Percentiles rank a stretch among this genome's conserved stretches.
These are phyloP conservation scores for Caenorhabditis sp. DNA, from an alignment of 2,888 invertebrate genomes.

Conservation along the genomic window DNA sequence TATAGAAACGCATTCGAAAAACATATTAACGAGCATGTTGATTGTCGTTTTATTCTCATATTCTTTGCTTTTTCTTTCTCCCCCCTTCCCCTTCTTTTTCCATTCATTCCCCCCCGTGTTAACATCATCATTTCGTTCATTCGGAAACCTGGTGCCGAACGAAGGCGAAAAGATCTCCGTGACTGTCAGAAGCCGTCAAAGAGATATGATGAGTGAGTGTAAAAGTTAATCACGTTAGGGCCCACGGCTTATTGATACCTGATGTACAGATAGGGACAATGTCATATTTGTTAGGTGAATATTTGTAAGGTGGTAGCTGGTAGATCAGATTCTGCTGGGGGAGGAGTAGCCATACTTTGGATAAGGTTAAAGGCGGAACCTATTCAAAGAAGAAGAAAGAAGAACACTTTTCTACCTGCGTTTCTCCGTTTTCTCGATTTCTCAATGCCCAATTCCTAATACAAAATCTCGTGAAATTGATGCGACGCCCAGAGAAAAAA, in stretches of 20 bases:
- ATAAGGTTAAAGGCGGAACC: neutral
- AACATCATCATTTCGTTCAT: too few species aligned
- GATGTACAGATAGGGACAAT: neutral
- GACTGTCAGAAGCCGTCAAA: conserved; percentile 11
- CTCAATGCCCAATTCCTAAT: neutral
- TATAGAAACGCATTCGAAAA: neutral
- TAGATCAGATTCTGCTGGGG: too few species aligned
- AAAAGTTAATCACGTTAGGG: conserved; percentile 51
- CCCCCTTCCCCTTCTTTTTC: neutral
- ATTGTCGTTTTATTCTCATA: neutral
- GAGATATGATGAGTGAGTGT: conserved; percentile 47
- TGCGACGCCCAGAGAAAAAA: neutral
- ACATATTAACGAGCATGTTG: neutral
- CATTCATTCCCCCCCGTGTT: neutral
- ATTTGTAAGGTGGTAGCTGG: neutral
- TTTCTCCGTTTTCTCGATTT: neutral
- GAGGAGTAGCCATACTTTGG: too few species aligned
- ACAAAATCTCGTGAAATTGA: conserved; percentile 5
- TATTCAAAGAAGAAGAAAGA: neutral
- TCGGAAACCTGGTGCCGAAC: conserved; percentile 11
- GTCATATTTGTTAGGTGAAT: too few species aligned
- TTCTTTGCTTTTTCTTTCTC: too few species aligned
- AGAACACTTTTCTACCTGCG: neutral
- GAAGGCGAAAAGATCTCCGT: conserved; percentile 4
- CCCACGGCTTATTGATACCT: too few species aligned